phyloP scores from a whole-genome alignment of 2,113 vertebrate genomes.

The Apteryx owenii region DNA sequence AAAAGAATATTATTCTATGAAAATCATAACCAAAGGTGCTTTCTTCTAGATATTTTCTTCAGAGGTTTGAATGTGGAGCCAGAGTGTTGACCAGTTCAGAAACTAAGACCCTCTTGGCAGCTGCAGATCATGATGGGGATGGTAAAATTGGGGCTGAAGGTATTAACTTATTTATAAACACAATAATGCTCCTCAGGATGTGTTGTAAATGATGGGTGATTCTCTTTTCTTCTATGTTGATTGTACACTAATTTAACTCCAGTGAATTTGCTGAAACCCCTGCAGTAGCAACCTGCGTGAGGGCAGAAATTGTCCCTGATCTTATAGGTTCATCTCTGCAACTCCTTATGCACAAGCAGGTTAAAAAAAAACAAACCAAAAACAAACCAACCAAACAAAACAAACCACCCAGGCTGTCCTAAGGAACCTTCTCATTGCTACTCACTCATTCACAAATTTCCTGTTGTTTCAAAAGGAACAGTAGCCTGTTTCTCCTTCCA shows the following conservation, averaged over 20 bases:
- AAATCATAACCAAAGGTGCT: neutral
- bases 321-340: neutral
- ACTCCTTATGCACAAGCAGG: neutral
- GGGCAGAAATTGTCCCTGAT: neutral
- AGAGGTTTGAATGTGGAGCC: slow-evolving; percentile 87
- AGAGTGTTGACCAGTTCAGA: slow-evolving; percentile 88
- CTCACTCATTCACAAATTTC: neutral
- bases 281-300: neutral
- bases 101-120: slow-evolving; percentile 87
- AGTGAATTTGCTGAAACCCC: neutral
- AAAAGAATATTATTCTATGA: neutral
- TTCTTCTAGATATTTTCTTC: slow-evolving; percentile 88
- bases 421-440: neutral
- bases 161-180: slow-evolving; percentile 27
- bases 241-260: neutral
- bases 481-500: neutral
- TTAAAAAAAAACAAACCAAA: neutral
- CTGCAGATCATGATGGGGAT: slow-evolving; percentile 90
- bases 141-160: slow-evolving; percentile 93
- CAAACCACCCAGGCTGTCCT: neutral
- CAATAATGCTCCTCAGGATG: neutral
- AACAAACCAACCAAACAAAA: neutral
- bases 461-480: neutral
- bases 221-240: neutral
- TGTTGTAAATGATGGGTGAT: neutral